Evolutionary conservation across 2,797 vertebrate species (phyloP).

Genomic region (Sus cebifrons): DNA sequence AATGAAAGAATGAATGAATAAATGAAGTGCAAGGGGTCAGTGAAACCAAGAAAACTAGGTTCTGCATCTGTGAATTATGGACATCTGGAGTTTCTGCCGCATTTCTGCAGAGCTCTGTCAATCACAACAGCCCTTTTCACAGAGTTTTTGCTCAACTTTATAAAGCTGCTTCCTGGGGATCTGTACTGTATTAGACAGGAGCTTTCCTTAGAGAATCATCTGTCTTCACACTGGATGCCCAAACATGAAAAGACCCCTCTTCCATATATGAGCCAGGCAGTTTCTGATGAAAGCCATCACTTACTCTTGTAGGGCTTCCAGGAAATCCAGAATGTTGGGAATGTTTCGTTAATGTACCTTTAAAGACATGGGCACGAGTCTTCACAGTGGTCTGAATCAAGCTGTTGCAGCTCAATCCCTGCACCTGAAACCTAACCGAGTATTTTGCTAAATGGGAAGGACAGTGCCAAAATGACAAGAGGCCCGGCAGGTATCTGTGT

Average conservation of each 20-base stretch:
- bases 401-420: background rate
- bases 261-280: background rate
- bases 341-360: constrained; percentile 50
- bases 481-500: background rate
- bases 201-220: background rate
- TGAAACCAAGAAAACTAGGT: background rate
- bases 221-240: constrained; percentile 20
- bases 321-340: constrained; percentile 49
- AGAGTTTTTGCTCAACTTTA: constrained; percentile 39
- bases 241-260: constrained; percentile 26
- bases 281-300: constrained; percentile 58
- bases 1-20: background rate
- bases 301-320: constrained; percentile 48
- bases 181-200: background rate
- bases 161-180: background rate
- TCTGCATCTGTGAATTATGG: background rate
- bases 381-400: background rate
- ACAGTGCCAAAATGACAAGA: background rate
- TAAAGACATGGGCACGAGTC: background rate
- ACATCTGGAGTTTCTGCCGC: background rate
- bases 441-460: background rate
- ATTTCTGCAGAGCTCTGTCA: background rate
- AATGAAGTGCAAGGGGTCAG: background rate
- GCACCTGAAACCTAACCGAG: background rate
- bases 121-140: background rate